A percentile compares a stretch with the other conserved stretches of the same genome.
Conservation (phyloP, 2,888 invertebrate species). For the Caenorhabditis becei region DNA sequence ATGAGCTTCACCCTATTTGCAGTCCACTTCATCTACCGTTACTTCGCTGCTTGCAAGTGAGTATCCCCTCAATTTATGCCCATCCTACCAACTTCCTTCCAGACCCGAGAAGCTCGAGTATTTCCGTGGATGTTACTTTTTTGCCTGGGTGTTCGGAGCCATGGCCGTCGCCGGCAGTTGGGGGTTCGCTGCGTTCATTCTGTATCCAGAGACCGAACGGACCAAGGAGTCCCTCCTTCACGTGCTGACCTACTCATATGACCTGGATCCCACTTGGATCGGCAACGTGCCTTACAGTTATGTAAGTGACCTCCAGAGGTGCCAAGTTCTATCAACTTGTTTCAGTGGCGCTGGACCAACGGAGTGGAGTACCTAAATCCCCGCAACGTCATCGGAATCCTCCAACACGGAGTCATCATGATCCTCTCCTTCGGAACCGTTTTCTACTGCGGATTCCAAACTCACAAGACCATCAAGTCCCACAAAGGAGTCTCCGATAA, state of each 20-base stretch:
- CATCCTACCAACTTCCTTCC: slow-evolving; percentile 4
- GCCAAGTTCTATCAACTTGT: background rate
- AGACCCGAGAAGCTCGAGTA: slow-evolving; percentile 36
- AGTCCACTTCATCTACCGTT: slow-evolving; percentile 51
- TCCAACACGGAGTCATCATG: slow-evolving; percentile 44
- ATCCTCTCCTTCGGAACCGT: slow-evolving; percentile 20
- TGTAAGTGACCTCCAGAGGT: slow-evolving; percentile 8
- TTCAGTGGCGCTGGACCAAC: slow-evolving; percentile 28
- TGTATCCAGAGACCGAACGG: slow-evolving; percentile 47
- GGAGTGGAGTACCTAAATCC: slow-evolving; percentile 29
- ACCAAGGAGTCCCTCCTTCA: slow-evolving; percentile 37
- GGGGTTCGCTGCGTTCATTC: slow-evolving; percentile 41
- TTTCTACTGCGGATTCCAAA: slow-evolving; percentile 31
- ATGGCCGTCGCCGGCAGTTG: slow-evolving; percentile 29
- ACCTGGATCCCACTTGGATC: slow-evolving; percentile 35
- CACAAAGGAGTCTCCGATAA: slow-evolving; percentile 13
- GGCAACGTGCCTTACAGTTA: slow-evolving; percentile 49
- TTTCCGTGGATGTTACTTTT: slow-evolving; percentile 34
- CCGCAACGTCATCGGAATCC: slow-evolving; percentile 36
- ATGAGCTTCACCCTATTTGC: slow-evolving; percentile 53
- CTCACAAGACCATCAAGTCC: slow-evolving; percentile 15
- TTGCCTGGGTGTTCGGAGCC: slow-evolving; percentile 31
- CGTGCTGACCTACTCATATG: slow-evolving; percentile 33
- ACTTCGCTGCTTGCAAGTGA: slow-evolving; percentile 51
- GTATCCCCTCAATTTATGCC: background rate